A percentile compares a stretch with the other conserved stretches of the same genome.
phyloP scores from a whole-genome alignment of 2,888 invertebrate genomes.

The Syrista parreyssii region DNA sequence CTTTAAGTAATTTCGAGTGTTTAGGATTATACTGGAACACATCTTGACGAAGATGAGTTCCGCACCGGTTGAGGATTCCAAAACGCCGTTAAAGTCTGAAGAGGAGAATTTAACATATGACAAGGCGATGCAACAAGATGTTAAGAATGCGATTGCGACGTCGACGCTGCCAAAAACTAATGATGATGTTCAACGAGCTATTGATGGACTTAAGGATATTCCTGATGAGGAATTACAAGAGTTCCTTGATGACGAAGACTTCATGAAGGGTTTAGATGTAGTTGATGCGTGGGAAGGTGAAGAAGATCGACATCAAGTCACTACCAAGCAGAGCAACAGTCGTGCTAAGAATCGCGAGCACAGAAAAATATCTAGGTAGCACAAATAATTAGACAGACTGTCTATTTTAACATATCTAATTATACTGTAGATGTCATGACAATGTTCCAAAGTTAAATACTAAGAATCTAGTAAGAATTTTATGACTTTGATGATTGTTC shows the following conservation, averaged over 20 bases:
- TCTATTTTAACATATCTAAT: background rate
- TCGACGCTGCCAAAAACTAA: constrained; percentile 27
- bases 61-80: background rate
- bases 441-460: background rate
- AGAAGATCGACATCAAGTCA: constrained; percentile 35
- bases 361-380: constrained; percentile 30
- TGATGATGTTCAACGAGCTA: constrained; percentile 52
- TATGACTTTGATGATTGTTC: constrained; percentile 9
- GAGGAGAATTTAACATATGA: background rate
- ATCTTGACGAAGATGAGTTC: background rate
- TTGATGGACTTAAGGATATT: constrained; percentile 53
- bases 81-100: background rate
- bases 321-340: constrained; percentile 5
- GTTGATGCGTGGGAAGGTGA: constrained; percentile 62
- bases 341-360: constrained; percentile 17
- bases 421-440: background rate
- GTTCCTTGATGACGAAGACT: constrained; percentile 58
- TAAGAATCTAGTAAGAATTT: constrained; percentile 17
- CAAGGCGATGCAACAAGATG: background rate
- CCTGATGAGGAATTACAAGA: constrained; percentile 58
- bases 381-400: background rate
- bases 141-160: background rate
- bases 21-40: background rate
- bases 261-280: constrained; percentile 56
- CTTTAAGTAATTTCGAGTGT: background rate